Evolutionary conservation across 2,113 vertebrate genomes (phyloP), one percentile per base, ranked within the genome.

Genomic region (Halcyon malimbica): DNA sequence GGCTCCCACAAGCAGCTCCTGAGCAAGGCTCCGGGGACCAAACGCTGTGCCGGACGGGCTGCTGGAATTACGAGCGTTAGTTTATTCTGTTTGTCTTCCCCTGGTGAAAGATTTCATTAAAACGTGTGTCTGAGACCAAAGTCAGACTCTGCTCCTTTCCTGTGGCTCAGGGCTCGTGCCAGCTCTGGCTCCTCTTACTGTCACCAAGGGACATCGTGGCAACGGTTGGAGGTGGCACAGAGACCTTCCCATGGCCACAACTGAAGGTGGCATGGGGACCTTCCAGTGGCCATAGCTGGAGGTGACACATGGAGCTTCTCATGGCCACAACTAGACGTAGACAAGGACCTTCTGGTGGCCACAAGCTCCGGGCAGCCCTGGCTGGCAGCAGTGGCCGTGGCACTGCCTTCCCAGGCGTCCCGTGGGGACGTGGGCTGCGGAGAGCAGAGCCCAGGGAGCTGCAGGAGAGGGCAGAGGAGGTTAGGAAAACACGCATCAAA

Each of bases 401-500:
- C 20, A 1, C 29, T 62, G 44, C 54, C 80, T 86, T 89, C 93
- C 90, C 93, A 57, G 0, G 2, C 21, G 1, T 88, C 93, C 93
- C 51, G 2, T 1, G 6, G 83, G 88, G 59, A 28, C 10, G 13
- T 8, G 46, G 81, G 51, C 70, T 18, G 46, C 0, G 1, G 60
- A 39, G n/a, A 35, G 35, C 51, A 13, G 67, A 59, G 67, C 77
- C 42, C 2, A 0, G 20, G 46, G 33, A 71, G 56, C 25, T 4
- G 3, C 15, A 4, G 60, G 60, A 89, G 75, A 60, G 85, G 77
- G 81, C 48, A 54, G 69, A 35, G 71, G 19, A 41, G 83, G 51
- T 93, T 67, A 80, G 63, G 80, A 91, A 86, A 94, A 94, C 83
- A 90, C 62, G 80, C 83, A 37, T 68, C 67, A 71, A 89, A 89